These are phyloP conservation scores for Speoplatyrhinus poulsoni DNA, from an alignment of 2,113 vertebrate genomes.

Conservation along the genomic window DNA sequence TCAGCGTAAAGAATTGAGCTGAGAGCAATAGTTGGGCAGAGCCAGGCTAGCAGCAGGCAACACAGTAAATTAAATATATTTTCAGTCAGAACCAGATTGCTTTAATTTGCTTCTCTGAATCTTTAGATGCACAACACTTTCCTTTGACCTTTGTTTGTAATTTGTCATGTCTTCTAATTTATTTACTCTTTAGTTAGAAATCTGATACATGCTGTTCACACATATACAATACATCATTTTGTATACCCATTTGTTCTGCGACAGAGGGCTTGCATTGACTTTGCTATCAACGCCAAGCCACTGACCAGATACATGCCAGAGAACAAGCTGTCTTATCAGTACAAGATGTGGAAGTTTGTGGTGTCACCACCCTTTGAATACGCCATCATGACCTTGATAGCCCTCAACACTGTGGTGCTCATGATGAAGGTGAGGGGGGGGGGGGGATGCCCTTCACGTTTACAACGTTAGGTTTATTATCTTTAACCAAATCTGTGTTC, in stretches of 20 bases:
- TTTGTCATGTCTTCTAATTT: conserved; percentile 15
- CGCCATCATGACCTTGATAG: conserved; percentile 97
- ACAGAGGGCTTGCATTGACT: conserved; percentile 98
- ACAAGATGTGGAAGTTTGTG: conserved; percentile 98
- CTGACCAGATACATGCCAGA: conserved; percentile 97
- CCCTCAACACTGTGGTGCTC: conserved; percentile 95
- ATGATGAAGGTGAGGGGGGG: conserved; percentile 94
- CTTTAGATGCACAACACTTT: too few relatives aligned
- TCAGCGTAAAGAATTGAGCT: too few relatives aligned
- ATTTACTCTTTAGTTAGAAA: neutral
- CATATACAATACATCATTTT: conserved; percentile 3
- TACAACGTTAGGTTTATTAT: too few relatives aligned
- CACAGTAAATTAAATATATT: too few relatives aligned
- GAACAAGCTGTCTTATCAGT: conserved; percentile 95
- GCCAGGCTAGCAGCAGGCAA: too few relatives aligned
- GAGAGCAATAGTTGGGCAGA: too few relatives aligned
- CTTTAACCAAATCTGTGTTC: too few relatives aligned
- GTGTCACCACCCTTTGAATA: conserved; percentile 97
- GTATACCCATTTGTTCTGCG: too few relatives aligned
- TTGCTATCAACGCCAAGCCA: conserved; percentile 95
- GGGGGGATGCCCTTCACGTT: too few relatives aligned
- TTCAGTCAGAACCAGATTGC: too few relatives aligned
- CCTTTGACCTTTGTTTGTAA: too few relatives aligned
- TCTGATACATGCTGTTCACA: neutral
- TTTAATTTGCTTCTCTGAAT: too few relatives aligned